Conservation (phyloP, 2,888 invertebrate genomes). For the Drosophila pseudotakahashii region DNA sequence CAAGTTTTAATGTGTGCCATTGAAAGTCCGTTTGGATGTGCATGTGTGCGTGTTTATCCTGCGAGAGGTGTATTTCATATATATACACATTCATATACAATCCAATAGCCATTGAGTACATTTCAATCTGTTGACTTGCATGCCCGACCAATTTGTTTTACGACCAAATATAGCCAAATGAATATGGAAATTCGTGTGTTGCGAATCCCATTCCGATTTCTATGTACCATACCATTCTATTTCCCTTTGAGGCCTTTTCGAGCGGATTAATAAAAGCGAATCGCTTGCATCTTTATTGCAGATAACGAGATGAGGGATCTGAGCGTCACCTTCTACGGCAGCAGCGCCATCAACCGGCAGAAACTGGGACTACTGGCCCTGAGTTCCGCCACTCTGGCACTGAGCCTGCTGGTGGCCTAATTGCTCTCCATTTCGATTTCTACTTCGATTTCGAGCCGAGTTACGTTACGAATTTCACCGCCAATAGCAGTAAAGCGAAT, state of each 20-base stretch:
- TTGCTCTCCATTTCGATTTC: conserved; percentile 14
- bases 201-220: conserved; percentile 8
- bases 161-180: conserved; percentile 36
- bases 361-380: conserved; percentile 57
- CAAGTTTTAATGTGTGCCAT: conserved; percentile 19
- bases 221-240: conserved; percentile 12
- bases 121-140: conserved; percentile 65
- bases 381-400: conserved; percentile 62
- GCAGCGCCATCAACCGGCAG: conserved; percentile 69
- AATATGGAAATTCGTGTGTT: conserved; percentile 48
- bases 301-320: conserved; percentile 85
- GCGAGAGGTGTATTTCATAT: conserved; percentile 7
- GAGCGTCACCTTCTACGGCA: conserved; percentile 84
- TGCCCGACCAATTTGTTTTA: conserved; percentile 57
- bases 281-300: conserved; percentile 51
- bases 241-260: conserved; percentile 5
- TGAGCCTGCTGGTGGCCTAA: conserved; percentile 66
- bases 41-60: conserved; percentile 19
- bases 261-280: conserved; percentile 22
- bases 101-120: conserved; percentile 30
- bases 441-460: conserved; percentile 46
- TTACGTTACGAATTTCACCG: conserved; percentile 77
- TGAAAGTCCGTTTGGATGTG: conserved; percentile 18
- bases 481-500: conserved; percentile 59
- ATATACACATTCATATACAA: not conserved